Base-by-base conservation (phyloP, 2,113 vertebrate species). In the Poeciliopsis retropinna region DNA sequence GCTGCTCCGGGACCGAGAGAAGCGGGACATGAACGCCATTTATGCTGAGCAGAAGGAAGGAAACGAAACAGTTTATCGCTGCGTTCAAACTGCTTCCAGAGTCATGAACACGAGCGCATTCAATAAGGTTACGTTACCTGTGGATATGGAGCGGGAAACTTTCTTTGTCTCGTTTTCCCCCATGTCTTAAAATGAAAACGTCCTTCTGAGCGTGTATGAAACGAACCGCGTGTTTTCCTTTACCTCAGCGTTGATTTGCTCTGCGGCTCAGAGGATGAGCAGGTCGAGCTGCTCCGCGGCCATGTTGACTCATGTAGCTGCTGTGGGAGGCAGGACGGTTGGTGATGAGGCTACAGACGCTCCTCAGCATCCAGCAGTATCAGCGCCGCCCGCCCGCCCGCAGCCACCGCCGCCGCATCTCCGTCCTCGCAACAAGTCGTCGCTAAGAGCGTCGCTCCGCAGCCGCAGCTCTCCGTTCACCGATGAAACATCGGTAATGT, bases 1-100 rank as follows among this genome's bases (percentile, higher is more conserved):
- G 89, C 95, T 93, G 67, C 91, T 94, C 89, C 96, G 92, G 78
- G 96, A 98, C 89, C 96, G 93, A 54, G 96, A 99, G 91, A 97
- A 95, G 84, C 96, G 94, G 72, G 97, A 96, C 95, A 97, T 96
- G 86, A 98, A 98, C 61, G 97, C 96, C 97, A 98, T 97, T 72
- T 76, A 70, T 27, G 39, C 84, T 90, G 79, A 4, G 39, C 32
- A 68, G 2, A 19, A 13, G 29, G 14, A 64, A 17, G 22, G 27
- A 31, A 76, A 5, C 4, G 30, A 51, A 1, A 41, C 19, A 9
- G n/a, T 25, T 65, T 12, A 1, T 44, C 41, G 44, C 17, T 10
- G 19, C n/a, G 11, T 22, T 22, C n/a, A 57, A 47, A 6, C 44
- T 47, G 44, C 44, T 47, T 47, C 19, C 44, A 17, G 44, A 19